Evolutionary conservation across 2,113 vertebrate genomes (phyloP).

Genomic region (Recurvirostra avosetta): DNA sequence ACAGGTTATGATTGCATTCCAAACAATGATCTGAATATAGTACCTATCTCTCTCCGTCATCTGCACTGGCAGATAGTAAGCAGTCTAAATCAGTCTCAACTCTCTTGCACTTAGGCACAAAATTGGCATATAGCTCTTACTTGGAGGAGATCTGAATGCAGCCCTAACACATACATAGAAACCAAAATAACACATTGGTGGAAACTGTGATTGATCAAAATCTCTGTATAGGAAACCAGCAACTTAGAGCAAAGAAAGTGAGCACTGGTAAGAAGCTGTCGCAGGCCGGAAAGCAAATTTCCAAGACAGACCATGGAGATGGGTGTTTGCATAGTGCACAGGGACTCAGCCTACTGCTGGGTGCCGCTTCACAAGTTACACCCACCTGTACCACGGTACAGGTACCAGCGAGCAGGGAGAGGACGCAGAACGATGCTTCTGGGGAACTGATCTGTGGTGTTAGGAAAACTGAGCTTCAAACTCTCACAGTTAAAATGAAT

Average conservation of each 20-base stretch:
- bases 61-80: background rate
- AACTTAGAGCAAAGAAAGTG: background rate
- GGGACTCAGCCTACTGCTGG: background rate
- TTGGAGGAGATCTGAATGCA: background rate
- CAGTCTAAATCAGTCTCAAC: background rate
- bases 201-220: background rate
- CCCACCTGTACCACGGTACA: background rate
- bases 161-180: background rate
- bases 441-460: background rate
- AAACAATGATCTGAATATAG: background rate
- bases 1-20: background rate
- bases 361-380: background rate
- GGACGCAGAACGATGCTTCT: background rate
- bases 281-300: background rate
- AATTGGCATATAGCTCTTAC: background rate
- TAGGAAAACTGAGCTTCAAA: background rate
- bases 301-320: background rate
- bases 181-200: background rate
- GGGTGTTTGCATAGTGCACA: background rate
- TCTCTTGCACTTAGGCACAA: background rate
- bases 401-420: background rate
- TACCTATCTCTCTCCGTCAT: background rate
- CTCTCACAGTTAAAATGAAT: background rate
- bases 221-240: background rate
- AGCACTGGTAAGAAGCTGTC: background rate